Conservation (phyloP, 2,797 vertebrate genomes). For the Chaunax sp. region DNA sequence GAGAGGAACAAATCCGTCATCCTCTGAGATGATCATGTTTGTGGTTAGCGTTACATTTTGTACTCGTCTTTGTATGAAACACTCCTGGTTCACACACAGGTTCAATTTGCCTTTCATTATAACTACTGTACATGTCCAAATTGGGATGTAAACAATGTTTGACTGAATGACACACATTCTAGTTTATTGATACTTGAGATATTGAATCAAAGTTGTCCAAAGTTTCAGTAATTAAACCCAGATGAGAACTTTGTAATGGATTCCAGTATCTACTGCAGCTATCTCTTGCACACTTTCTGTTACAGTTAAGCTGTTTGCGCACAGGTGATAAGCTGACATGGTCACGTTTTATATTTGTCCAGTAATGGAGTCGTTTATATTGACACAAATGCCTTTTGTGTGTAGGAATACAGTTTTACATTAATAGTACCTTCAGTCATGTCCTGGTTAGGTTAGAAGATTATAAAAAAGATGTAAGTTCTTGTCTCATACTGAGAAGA, state of each 20-base stretch:
- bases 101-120: constrained; percentile 50
- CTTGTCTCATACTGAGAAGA: constrained; percentile 4
- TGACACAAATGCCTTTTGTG: constrained; percentile 32
- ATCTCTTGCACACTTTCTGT: constrained; percentile 22
- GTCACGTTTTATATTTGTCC: constrained; percentile 10
- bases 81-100: constrained; percentile 1
- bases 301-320: constrained; percentile 8
- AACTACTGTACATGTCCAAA: constrained; percentile 55
- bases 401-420: constrained; percentile 27
- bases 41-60: constrained; percentile 30
- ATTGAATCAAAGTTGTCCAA: background rate
- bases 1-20: constrained; percentile 17
- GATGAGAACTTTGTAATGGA: constrained; percentile 23
- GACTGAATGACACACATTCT: constrained; percentile 32
- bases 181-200: constrained; percentile 25
- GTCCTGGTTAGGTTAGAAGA: constrained; percentile 1
- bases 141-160: constrained; percentile 68
- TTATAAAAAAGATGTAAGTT: constrained; percentile 7
- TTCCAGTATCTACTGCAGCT: constrained; percentile 11
- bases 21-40: constrained; percentile 42
- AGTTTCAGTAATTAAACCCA: constrained; percentile 10
- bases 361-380: constrained; percentile 28
- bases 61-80: constrained; percentile 44
- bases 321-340: background rate
- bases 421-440: constrained; percentile 10